A percentile compares a stretch with the other conserved stretches of the same genome.
Conservation (phyloP, 1,140 invertebrate genomes). For the Nebria ingens region DNA sequence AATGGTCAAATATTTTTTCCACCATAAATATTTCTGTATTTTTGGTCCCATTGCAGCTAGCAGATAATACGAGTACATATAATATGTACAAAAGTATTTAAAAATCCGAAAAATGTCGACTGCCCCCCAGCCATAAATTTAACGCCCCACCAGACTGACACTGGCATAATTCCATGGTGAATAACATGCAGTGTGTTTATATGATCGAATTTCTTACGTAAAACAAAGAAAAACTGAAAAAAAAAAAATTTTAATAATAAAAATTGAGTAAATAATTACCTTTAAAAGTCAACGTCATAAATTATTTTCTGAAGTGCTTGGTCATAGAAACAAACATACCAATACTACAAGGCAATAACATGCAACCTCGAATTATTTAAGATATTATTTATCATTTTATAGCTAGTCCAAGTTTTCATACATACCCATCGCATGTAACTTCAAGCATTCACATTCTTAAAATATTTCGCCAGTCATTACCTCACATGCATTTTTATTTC, state of each 20-base stretch:
- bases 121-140: conserved; percentile 77
- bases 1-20: conserved; percentile 80
- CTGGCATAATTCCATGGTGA: conserved; percentile 89
- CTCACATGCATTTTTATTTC: too few relatives aligned
- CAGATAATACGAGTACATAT: conserved; percentile 61
- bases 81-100: conserved; percentile 77
- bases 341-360: too few relatives aligned
- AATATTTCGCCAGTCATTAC: too few relatives aligned
- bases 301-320: too few relatives aligned
- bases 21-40: conserved; percentile 73
- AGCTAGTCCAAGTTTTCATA: neutral
- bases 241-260: neutral
- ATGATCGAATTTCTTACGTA: conserved; percentile 83
- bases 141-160: conserved; percentile 88
- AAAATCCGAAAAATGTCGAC: conserved; percentile 63
- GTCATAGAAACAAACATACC: too few relatives aligned
- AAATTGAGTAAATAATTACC: neutral
- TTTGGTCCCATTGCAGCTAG: conserved; percentile 68
- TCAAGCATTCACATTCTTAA: too few relatives aligned
- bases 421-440: too few relatives aligned
- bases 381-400: neutral
- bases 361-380: neutral
- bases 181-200: conserved; percentile 85
- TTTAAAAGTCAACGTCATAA: neutral
- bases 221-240: conserved; percentile 73